Base-by-base conservation (phyloP, 2,888 invertebrate genomes). In the Ligdia adustata region DNA sequence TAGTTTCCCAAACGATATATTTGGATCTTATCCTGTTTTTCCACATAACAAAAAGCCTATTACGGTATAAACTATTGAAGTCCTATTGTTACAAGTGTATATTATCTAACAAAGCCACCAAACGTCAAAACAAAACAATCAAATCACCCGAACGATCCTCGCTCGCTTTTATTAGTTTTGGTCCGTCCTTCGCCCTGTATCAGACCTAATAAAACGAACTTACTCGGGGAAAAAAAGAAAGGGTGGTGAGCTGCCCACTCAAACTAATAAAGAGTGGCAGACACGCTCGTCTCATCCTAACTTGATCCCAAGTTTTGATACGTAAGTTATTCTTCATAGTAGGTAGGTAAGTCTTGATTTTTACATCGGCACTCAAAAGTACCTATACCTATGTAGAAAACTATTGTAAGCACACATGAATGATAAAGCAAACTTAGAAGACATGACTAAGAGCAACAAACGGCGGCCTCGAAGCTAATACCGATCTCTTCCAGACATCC, bases 191-290 rank as follows among this genome's bases (percentile, higher is more conserved):
- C 41, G 34, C 48, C 54, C 46, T 49, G 38, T 35, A 52, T 50
- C 24, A 14, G 44, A 55, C 42, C 33, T 38, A 60, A 62, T 64
- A 66, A 72, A 55, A 71, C 49, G 44, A 66, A 55, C 63, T 37
- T 15, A 13, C 35, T 60, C 52, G 37, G 55, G 61, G n/a, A n/a
- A n/a, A 69, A 69, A 69, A 63, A 63, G 60, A 64, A 64, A 59
- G 52, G 44, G 57, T 53, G 47, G 22, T 53, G 53, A 57, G 20
- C 22, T 22, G 35, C 9, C 16, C 16, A 59, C 54, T 62, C 64
- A 57, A 62, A 66, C 60, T 66, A 72, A 75, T 72, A 64, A 68
- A 69, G 56, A 66, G 63, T 64, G 65, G 54, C 63, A 55, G 62
- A 49, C 58, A 58, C 56, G 60, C 35, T 50, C 47, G 32, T 24